Percentiles rank a stretch among this genome's conserved stretches.
These are phyloP conservation scores for Pycnonotus jocosus DNA, from an alignment of 2,113 vertebrate genomes.

Conservation along the genomic window DNA sequence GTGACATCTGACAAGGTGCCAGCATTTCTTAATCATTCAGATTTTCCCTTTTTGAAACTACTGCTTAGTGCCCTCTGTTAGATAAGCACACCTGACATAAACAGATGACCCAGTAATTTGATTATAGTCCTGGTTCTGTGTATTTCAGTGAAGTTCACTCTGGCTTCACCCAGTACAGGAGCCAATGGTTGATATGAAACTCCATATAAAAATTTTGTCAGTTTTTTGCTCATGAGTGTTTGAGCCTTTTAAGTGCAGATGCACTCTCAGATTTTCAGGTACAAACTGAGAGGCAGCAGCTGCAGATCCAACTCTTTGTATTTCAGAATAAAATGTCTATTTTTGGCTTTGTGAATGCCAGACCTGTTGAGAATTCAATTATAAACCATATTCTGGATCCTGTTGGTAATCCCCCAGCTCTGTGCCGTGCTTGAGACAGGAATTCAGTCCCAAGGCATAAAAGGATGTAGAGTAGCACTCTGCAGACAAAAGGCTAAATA, in stretches of 20 bases:
- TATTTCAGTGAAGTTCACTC: not conserved
- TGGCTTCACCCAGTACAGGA: not conserved
- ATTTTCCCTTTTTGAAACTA: not conserved
- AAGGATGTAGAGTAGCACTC: not conserved
- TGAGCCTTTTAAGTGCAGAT: not conserved
- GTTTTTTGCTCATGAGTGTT: not conserved
- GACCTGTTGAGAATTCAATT: not conserved
- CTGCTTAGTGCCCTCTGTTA: not conserved
- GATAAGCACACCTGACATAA: not conserved
- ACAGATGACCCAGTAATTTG: not conserved
- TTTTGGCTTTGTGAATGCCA: not conserved
- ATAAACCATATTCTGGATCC: not conserved
- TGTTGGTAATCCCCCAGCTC: not conserved
- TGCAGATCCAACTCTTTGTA: not conserved
- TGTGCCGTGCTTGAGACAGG: not conserved
- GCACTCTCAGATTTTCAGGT: not conserved
- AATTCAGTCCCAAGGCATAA: not conserved
- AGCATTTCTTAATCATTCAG: not conserved
- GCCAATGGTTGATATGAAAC: not conserved
- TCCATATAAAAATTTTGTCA: not conserved
- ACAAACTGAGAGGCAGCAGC: not conserved
- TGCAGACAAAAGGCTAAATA: not conserved
- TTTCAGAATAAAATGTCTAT: not conserved
- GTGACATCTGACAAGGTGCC: not conserved
- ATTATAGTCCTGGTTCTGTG: accelerated